Conservation (phyloP, 2,113 vertebrate species). For the Merops nubicus region DNA sequence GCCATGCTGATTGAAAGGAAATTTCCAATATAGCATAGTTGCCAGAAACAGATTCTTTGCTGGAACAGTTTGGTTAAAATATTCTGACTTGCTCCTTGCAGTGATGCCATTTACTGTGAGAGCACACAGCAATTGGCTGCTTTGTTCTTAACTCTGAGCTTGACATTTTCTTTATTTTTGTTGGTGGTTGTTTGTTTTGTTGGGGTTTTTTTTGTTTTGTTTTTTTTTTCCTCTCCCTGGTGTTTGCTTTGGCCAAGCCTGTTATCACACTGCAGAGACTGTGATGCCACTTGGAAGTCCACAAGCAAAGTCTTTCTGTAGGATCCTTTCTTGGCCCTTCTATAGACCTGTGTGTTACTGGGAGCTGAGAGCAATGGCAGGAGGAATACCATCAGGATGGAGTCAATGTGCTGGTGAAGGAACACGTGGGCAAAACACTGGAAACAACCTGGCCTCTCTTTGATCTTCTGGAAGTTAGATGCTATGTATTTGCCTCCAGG, state of each 20-base stretch:
- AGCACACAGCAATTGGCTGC: not conserved
- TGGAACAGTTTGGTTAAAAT: constrained; percentile 18
- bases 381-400: not conserved
- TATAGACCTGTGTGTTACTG: not conserved
- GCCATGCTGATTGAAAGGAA: not conserved
- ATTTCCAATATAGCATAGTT: constrained; percentile 44
- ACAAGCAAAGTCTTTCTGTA: not conserved
- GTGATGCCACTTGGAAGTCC: not conserved
- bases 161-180: not conserved
- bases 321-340: not conserved
- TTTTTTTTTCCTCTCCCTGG: not conserved
- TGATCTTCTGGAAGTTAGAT: not conserved
- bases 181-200: no score
- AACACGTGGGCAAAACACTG: not conserved
- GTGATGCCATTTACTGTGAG: not conserved
- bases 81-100: not conserved
- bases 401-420: not conserved
- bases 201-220: not conserved
- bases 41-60: constrained; percentile 30
- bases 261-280: not conserved
- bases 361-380: not conserved
- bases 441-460: not conserved
- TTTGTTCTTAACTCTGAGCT: not conserved
- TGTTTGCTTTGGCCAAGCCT: not conserved
- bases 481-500: rapidly evolving